Evolutionary conservation across 1,140 invertebrate species (phyloP).

Genomic region (Acromyrmex heyeri): DNA sequence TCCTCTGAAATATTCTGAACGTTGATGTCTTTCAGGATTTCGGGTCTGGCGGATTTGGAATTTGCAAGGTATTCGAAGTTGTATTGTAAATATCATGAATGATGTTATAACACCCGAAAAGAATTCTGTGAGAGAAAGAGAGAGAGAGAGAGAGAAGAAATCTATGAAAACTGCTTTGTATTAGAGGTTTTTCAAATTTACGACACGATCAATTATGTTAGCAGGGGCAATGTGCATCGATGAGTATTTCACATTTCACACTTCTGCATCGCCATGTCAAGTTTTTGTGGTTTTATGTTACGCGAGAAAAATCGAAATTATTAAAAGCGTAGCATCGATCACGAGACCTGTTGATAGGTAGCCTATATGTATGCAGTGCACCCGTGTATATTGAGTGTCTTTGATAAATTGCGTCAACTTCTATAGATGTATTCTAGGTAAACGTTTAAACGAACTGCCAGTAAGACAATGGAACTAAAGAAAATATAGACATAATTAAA

Average conservation of each 20-base stretch:
- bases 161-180: background rate
- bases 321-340: conserved; percentile 72
- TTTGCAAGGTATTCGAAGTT: background rate
- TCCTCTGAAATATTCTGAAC: conserved; percentile 32
- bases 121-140: background rate
- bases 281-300: conserved; percentile 20
- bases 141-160: background rate
- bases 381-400: background rate
- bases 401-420: conserved; percentile 32
- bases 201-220: background rate
- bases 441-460: background rate
- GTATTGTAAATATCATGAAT: conserved; percentile 25
- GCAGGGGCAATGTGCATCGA: background rate
- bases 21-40: conserved; percentile 31
- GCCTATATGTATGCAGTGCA: conserved; percentile 34
- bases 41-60: background rate
- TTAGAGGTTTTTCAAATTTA: background rate
- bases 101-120: background rate
- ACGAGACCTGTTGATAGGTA: conserved; percentile 68
- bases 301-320: conserved; percentile 61
- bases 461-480: background rate
- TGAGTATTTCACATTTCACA: background rate
- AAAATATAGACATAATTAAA: background rate
- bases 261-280: background rate
- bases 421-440: background rate